These are phyloP conservation scores for Patiria miniata DNA, from an alignment of 35 echinoderm and acorn worm species.

Conservation along the genomic window DNA sequence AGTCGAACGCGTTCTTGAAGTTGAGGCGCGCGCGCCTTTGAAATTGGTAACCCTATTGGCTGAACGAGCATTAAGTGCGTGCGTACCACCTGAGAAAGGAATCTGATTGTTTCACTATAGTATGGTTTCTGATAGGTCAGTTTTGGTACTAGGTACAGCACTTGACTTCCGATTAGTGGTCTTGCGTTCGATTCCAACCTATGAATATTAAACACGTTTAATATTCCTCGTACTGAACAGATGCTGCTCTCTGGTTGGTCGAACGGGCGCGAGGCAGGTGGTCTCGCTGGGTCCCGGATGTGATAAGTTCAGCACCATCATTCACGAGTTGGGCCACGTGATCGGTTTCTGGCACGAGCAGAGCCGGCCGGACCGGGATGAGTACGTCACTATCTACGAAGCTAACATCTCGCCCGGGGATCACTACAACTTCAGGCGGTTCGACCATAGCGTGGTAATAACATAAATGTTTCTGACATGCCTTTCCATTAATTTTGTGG, in stretches of 20 bases:
- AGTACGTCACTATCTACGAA: constrained; percentile 63
- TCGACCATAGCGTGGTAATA: constrained; percentile 37
- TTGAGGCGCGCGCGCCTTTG: not conserved
- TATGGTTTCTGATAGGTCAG: too few relatives aligned
- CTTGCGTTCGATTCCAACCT: too few relatives aligned
- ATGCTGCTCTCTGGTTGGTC: constrained; percentile 83
- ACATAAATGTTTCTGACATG: too few relatives aligned
- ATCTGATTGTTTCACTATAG: too few relatives aligned
- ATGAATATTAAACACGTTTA: too few relatives aligned
- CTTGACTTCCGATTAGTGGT: too few relatives aligned
- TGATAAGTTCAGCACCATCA: constrained; percentile 65
- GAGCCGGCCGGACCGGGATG: constrained; percentile 84
- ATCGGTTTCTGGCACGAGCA: constrained; percentile 98
- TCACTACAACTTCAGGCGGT: constrained; percentile 50
- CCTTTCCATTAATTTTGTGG: too few relatives aligned
- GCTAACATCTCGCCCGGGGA: constrained; percentile 50
- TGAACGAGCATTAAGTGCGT: too few relatives aligned
- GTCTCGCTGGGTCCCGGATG: constrained; percentile 76
- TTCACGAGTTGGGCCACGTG: constrained; percentile 88
- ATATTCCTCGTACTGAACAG: constrained; percentile 12
- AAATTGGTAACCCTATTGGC: too few relatives aligned
- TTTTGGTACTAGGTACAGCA: too few relatives aligned
- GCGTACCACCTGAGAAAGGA: too few relatives aligned
- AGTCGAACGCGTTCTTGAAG: not conserved
- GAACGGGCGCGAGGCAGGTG: constrained; percentile 49